Percentiles rank a stretch among this genome's conserved stretches.
Evolutionary conservation across 2,113 vertebrate genomes (phyloP).

Genomic region (Laticauda laticaudata): DNA sequence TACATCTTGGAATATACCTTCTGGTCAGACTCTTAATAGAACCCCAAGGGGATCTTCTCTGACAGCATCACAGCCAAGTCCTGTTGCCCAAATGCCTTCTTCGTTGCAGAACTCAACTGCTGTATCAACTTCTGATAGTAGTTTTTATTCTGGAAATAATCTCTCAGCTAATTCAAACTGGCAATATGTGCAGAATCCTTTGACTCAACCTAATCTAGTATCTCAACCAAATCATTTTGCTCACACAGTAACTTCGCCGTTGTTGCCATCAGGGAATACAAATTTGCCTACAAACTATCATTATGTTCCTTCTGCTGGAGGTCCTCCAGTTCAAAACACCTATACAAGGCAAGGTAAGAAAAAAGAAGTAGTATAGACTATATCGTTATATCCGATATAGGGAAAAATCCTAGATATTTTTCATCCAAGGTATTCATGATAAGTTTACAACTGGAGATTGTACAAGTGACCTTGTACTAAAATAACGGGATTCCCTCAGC

Average conservation of each 20-base stretch:
- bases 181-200: slow-evolving; percentile 74
- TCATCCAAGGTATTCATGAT: not conserved
- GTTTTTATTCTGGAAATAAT: slow-evolving; percentile 73
- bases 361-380: not conserved
- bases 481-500: not conserved
- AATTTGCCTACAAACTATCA: slow-evolving; percentile 65
- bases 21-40: slow-evolving; percentile 74
- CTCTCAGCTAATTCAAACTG: slow-evolving; percentile 72
- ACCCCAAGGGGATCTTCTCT: slow-evolving; percentile 67
- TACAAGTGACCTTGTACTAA: not conserved
- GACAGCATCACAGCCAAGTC: slow-evolving; percentile 58
- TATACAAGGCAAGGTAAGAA: slow-evolving; percentile 70
- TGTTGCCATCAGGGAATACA: slow-evolving; percentile 58
- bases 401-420: not conserved
- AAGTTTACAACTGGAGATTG: not conserved
- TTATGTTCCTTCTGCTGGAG: slow-evolving; percentile 67
- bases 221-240: slow-evolving; percentile 71
- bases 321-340: slow-evolving; percentile 70
- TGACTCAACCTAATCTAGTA: slow-evolving; percentile 54
- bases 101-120: slow-evolving; percentile 72
- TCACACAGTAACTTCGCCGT: slow-evolving; percentile 53
- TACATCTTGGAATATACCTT: slow-evolving; percentile 72
- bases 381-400: not conserved
- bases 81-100: slow-evolving; percentile 58
- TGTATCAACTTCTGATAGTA: slow-evolving; percentile 67